Evolutionary conservation across 1,140 invertebrate genomes (phyloP).

Genomic region (Trialeurodes vaporariorum): DNA sequence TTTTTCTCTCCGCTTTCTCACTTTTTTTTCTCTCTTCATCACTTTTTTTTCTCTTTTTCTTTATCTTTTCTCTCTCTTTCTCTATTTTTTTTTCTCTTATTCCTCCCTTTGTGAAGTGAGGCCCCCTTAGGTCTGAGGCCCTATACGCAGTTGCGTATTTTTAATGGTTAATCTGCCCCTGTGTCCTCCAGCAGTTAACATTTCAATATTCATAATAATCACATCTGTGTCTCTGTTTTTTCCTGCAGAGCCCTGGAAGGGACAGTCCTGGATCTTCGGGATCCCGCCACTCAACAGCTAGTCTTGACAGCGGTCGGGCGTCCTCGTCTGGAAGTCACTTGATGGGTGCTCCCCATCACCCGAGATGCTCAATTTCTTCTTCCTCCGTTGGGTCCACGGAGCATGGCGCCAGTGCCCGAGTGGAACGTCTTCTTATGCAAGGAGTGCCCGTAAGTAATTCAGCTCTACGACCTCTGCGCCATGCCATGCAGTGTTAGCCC

Average conservation of each 20-base stretch:
- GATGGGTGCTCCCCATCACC: conserved; percentile 9
- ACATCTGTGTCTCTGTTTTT: background rate
- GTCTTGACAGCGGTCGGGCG: conserved; percentile 81
- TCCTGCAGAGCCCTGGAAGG: conserved; percentile 63
- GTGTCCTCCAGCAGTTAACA: too few relatives aligned
- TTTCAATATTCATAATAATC: background rate
- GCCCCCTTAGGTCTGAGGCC: too few relatives aligned
- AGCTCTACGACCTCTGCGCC: too few relatives aligned
- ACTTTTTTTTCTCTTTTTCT: too few relatives aligned
- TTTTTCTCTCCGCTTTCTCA: too few relatives aligned
- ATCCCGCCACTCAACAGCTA: conserved; percentile 79
- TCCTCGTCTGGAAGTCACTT: conserved; percentile 45
- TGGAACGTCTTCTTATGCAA: conserved; percentile 49
- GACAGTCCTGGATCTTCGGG: conserved; percentile 79
- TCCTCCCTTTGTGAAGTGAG: too few relatives aligned
- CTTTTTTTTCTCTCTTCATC: too few relatives aligned
- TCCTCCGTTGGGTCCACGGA: conserved; percentile 66
- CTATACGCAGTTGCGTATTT: too few relatives aligned
- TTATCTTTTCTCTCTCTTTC: too few relatives aligned
- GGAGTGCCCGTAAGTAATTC: conserved; percentile 43
- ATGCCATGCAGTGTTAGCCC: too few relatives aligned
- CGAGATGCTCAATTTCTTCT: conserved; percentile 46
- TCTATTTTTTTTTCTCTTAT: too few relatives aligned
- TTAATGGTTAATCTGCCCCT: too few relatives aligned
- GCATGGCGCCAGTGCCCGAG: conserved; percentile 37